Evolutionary conservation across 2,888 invertebrate species (phyloP), one percentile per base, ranked within the genome.

Genomic region (Hypomecis atomaria): DNA sequence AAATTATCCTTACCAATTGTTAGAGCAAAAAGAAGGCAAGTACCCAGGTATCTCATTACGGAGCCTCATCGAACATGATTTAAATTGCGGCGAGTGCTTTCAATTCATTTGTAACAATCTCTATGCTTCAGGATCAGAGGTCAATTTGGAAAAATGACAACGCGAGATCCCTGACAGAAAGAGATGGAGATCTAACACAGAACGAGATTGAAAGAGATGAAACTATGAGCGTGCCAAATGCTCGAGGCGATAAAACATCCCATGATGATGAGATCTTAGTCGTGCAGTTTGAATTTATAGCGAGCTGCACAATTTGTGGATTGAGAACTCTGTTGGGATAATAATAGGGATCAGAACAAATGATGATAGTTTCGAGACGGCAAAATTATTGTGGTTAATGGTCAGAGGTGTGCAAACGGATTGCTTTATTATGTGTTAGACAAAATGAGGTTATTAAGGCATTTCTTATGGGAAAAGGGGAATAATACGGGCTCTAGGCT

Each of bases 111-210:
- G 82, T 82, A 78, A 81, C 81, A 81, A 86, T 84, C 84, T 84
- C 86, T 84, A 78, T 84, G 83, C 82, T 85, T 80, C 82, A 84
- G 82, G 88, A 81, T 86, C 88, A 86, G 71, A 85, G 90, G 87
- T 88, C 87, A 86, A 84, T 87, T 85, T 84, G 83, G 85, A 87
- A 89, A 90, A 89, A 90, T 89, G 88, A 90, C 89, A 89, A 85
- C 81, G 85, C 84, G 78, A 82, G 84, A 83, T 78, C 76, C 74
- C 55, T 59, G 75, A 38, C 50, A 65, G 78, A 86, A 37, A 54
- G 74, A 69, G 82, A 83, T 3, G 48, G 38, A 69, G 5, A 78
- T 79, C 82, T 8, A 36, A 66, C 54, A 23, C 50, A 13, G 0
- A 0, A 34, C 33, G 23, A 40, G 82, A 45, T 67, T 6, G 72